These are phyloP conservation scores for Rapana venosa DNA, from an alignment of 2,888 invertebrate genomes.

Conservation along the genomic window DNA sequence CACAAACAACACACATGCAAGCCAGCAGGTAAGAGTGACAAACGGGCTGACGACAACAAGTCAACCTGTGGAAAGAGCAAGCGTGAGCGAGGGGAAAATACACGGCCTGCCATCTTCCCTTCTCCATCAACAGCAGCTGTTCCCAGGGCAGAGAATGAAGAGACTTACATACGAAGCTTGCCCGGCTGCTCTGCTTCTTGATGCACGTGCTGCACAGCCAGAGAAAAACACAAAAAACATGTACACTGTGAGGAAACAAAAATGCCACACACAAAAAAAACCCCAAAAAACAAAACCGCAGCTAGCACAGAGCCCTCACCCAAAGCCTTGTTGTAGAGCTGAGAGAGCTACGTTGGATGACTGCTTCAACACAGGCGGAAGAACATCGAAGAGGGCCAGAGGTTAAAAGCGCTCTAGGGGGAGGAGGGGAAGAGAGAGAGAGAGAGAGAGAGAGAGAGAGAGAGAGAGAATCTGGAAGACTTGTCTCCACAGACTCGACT, in stretches of 20 bases:
- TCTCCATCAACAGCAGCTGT: not conserved
- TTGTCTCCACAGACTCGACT: not conserved
- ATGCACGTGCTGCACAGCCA: not conserved
- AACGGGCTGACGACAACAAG: too few species aligned
- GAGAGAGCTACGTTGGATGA: not conserved
- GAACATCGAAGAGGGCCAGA: not conserved
- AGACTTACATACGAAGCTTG: not conserved
- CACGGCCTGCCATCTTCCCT: not conserved
- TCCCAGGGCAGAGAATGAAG: not conserved
- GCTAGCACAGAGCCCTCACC: not conserved
- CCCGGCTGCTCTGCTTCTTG: not conserved
- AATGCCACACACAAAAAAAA: too few species aligned
- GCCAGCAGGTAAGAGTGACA: too few species aligned
- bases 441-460: slow-evolving; percentile 1
- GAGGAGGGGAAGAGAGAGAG: not conserved
- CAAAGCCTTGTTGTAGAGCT: too few species aligned
- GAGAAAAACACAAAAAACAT: not conserved
- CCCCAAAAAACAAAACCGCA: too few species aligned
- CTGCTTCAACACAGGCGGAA: slow-evolving; percentile 7
- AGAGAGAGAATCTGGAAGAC: not conserved
- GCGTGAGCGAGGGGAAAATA: not conserved
- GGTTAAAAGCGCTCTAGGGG: not conserved
- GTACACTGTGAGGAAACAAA: too few species aligned
- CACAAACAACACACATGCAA: too few species aligned
- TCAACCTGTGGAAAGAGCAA: too few species aligned